Base-by-base conservation (phyloP, 2,113 vertebrate species). In the Salminus brasiliensis region DNA sequence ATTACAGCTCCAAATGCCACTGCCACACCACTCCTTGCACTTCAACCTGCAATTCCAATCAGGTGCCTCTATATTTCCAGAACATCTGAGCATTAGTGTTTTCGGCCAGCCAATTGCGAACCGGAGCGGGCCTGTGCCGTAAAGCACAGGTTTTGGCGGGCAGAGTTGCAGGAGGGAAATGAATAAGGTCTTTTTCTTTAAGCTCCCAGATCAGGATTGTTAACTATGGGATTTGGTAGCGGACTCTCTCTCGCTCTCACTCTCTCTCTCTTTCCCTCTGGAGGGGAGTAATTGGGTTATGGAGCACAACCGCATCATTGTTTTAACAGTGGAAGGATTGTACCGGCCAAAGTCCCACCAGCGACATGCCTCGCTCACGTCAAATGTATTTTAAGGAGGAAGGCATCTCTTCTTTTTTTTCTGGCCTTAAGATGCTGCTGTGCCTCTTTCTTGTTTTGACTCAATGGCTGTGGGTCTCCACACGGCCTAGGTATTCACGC, bases 241-340 rank as follows among this genome's bases (percentile, higher is more conserved):
- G 88, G 90, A 91, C 89, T 88, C 90, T 89, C 91, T 90, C 92
- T 91, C n/a, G n/a, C n/a, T 90, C 92, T 91, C n/a, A 89, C 92
- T 91, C 90, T 89, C 89, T 88, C 89, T 88, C 90, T 86, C 91
- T 89, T 88, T 89, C 88, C 88, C 90, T 88, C 91, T 88, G 88
- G 88, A 91, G 90, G 88, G 66, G 90, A 89, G 90, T 93, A 93
- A 93, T 94, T 94, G 93, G 92, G 92, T 93, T 93, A 93, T 88
- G 78, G 90, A 93, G 87, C 90, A 94, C 92, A 93, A 93, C 91
- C 87, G 85, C 85, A 55, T 89, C 92, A 93, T 94, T 93, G 93
- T 93, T 93, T 93, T 90, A 93, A 93, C 91, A 94, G 92, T 91
- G 89, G 88, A 92, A 90, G 90, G 92, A 93, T 94, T 94, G 93